Evolutionary conservation across 2,888 invertebrate species (phyloP).

Genomic region (Temnothorax unifasciatus): DNA sequence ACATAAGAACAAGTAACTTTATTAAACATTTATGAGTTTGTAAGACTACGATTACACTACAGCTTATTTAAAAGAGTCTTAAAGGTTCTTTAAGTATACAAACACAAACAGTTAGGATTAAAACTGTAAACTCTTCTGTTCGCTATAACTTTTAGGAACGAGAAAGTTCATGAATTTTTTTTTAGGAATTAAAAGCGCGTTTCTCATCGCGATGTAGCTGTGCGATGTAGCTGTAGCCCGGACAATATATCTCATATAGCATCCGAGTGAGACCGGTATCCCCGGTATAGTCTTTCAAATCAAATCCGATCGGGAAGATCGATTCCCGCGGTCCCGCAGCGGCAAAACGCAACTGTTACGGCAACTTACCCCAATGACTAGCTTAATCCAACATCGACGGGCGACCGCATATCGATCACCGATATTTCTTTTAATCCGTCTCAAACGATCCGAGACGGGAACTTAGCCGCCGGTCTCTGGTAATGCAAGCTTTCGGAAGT

Average conservation of each 20-base stretch:
- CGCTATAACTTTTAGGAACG: background rate
- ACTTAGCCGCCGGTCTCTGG: conserved; percentile 57
- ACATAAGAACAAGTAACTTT: background rate
- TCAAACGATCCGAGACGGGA: conserved; percentile 66
- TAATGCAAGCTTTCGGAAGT: conserved; percentile 63
- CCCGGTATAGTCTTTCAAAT: background rate
- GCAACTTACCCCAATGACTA: conserved; percentile 34
- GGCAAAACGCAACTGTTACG: conserved; percentile 36
- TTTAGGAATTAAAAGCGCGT: conserved; percentile 10
- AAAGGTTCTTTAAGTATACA: background rate
- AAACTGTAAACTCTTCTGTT: conserved; percentile 10
- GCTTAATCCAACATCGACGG: conserved; percentile 29
- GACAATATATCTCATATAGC: background rate
- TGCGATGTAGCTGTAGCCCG: background rate
- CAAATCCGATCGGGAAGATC: conserved; percentile 7
- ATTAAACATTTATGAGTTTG: conserved; percentile 31
- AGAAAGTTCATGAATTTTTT: background rate
- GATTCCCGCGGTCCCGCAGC: background rate
- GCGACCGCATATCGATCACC: conserved; percentile 44
- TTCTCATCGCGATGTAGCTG: background rate
- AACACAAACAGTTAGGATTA: background rate
- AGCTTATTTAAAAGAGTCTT: background rate
- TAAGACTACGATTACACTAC: background rate
- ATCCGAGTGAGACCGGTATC: background rate
- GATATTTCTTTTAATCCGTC: conserved; percentile 57